Conservation (phyloP, 1,140 invertebrate species). For the Pollicipes pollicipes region DNA sequence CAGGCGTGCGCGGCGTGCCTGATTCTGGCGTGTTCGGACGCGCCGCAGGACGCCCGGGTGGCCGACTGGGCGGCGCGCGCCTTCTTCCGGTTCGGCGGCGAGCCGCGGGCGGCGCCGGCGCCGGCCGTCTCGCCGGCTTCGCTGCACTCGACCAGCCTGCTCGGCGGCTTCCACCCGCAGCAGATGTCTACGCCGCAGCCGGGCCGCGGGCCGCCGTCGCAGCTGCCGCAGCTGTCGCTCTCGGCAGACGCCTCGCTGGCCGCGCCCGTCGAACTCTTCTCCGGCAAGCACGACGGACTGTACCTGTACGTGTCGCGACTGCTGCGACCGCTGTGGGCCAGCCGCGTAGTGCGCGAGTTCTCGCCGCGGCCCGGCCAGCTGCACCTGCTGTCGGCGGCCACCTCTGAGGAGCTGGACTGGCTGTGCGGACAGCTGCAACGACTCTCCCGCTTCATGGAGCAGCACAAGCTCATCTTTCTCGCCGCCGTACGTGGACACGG, state of each 20-base stretch:
- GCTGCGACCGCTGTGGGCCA: constrained; percentile 58
- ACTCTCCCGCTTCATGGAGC: constrained; percentile 14
- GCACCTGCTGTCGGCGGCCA: constrained; percentile 14
- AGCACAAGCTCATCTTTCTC: constrained; percentile 7
- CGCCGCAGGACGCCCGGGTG: constrained; percentile 45
- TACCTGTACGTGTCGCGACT: constrained; percentile 78
- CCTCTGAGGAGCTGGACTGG: constrained; percentile 16
- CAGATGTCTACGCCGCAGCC: neutral
- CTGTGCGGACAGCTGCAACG: constrained; percentile 16
- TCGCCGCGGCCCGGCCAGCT: constrained; percentile 3
- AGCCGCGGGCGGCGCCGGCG: constrained; percentile 29
- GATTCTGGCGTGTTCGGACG: constrained; percentile 59
- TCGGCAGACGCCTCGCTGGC: neutral
- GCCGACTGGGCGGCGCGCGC: constrained; percentile 76
- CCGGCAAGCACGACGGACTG: constrained; percentile 54
- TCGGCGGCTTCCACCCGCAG: neutral
- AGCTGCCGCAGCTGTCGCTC: neutral
- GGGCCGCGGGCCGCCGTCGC: neutral
- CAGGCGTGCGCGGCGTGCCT: constrained; percentile 78
- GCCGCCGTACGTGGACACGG: neutral
- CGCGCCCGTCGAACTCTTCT: neutral
- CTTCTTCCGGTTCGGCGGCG: constrained; percentile 79
- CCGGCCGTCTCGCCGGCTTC: neutral
- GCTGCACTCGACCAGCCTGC: neutral
- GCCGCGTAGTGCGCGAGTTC: constrained; percentile 18